Base-by-base conservation (phyloP, 2,113 vertebrate genomes). In the Callopanchax toddi region DNA sequence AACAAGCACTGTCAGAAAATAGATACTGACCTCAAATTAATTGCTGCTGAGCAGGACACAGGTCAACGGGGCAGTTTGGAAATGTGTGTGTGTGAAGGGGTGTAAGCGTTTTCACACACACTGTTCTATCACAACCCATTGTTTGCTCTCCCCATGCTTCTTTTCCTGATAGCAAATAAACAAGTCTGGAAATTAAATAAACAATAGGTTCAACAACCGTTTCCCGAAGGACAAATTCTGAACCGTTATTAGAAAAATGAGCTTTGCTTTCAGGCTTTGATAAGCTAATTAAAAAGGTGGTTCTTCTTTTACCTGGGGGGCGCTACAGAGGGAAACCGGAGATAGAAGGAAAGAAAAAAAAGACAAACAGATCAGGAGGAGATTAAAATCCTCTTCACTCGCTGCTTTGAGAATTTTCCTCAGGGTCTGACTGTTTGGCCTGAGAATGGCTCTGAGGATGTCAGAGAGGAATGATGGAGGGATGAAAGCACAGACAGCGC, bases 231-330 rank as follows among this genome's bases (percentile, higher is more conserved):
- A 76, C 59, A 67, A 22, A 57, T 70, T 60, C 62, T 21, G 44
- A 44, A 54, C 73, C 71, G 67, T 73, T 79, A 77, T 79, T 82
- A 73, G 63, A 83, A 88, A 82, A 74, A 81, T 51, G 48, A 74
- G 74, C 60, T 67, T 67, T 79, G 65, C 68, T 82, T 80, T 83
- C 58, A 71, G 50, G 57, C 80, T 73, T 66, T 84, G 80, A 86
- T 84, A 56, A 81, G 79, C 75, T 82, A 84, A 88, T 87, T 87
- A 87, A 83, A 87, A 84, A 81, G 70, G 83, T 78, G 81, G 62
- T 83, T 78, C 59, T 69, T 52, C 53, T 68, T 59, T 76, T n/a
- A 62, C 72, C 65, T 76, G 6, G 70, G 76, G 50, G 36, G 39
- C 1, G 36, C 49, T 57, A 67, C 37, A 18, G 46, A 63, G 43